phyloP scores from a whole-genome alignment of 2,113 vertebrate genomes.

The Centrocercus urophasianus region DNA sequence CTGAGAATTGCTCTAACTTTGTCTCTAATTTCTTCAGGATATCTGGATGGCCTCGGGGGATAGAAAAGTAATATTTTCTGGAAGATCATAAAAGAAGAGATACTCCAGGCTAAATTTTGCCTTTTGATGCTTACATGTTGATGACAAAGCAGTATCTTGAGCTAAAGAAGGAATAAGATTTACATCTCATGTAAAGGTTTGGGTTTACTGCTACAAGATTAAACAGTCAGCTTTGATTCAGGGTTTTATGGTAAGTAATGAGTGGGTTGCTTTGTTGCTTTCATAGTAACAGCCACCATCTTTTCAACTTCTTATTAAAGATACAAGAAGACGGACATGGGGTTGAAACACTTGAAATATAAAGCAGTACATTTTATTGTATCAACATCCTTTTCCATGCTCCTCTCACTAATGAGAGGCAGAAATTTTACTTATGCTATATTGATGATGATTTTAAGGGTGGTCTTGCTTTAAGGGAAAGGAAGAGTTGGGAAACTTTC shows the following conservation, averaged over 20 bases:
- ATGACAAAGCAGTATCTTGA: not conserved
- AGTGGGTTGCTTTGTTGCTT: not conserved
- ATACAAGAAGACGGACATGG: not conserved
- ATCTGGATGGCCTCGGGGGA: not conserved
- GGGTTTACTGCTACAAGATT: slow-evolving; percentile 8
- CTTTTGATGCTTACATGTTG: not conserved
- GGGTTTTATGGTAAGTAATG: not conserved
- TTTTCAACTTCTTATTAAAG: not conserved
- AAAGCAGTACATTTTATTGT: not conserved
- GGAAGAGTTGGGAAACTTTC: not conserved
- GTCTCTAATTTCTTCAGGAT: slow-evolving; percentile 34
- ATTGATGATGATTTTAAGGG: not conserved
- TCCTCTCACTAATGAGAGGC: not conserved
- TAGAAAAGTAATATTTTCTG: slow-evolving; percentile 27
- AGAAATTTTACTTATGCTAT: not conserved
- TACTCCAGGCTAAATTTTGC: not conserved
- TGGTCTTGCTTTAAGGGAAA: not conserved
- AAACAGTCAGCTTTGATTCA: slow-evolving; percentile 3
- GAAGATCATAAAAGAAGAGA: slow-evolving; percentile 11
- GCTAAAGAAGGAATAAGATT: not conserved
- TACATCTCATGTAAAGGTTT: not conserved
- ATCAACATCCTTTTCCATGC: not conserved
- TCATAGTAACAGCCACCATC: not conserved
- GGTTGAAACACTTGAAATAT: not conserved
- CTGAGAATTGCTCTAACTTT: slow-evolving; percentile 23